These are phyloP conservation scores for Platypus cylindrus DNA, from an alignment of 2,888 invertebrate genomes.

Conservation along the genomic window DNA sequence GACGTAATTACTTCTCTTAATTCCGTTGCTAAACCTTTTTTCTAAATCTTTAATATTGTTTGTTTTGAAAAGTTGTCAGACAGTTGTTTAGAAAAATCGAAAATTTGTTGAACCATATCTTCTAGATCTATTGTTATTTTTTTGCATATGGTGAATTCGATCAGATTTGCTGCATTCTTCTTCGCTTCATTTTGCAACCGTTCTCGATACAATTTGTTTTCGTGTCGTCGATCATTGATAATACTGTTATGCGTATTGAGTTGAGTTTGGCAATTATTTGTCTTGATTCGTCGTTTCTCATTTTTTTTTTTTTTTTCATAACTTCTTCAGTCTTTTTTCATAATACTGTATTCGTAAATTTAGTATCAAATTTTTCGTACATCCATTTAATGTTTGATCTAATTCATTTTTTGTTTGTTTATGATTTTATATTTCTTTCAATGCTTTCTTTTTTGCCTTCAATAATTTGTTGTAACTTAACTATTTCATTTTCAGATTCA, in stretches of 20 bases:
- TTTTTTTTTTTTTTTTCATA: constrained; percentile 42
- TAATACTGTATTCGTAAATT: constrained; percentile 88
- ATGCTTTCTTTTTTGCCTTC: constrained; percentile 36
- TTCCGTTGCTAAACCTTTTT: constrained; percentile 37
- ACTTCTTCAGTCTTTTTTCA: constrained; percentile 58
- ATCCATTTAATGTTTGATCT: constrained; percentile 56
- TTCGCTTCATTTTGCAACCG: constrained; percentile 48
- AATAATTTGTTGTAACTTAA: constrained; percentile 35
- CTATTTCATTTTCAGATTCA: constrained; percentile 37
- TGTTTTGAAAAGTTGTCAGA: constrained; percentile 34
- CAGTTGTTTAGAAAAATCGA: constrained; percentile 31
- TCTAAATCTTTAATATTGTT: constrained; percentile 35
- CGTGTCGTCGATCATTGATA: constrained; percentile 46
- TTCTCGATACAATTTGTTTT: constrained; percentile 53
- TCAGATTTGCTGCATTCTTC: constrained; percentile 36
- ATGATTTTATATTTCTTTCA: constrained; percentile 46
- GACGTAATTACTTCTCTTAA: constrained; percentile 36
- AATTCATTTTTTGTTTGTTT: constrained; percentile 49
- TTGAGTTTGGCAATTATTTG: constrained; percentile 46
- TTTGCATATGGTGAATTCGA: constrained; percentile 39
- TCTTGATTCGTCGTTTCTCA: constrained; percentile 42
- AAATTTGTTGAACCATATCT: constrained; percentile 34
- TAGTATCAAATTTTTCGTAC: constrained; percentile 68
- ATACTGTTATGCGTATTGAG: constrained; percentile 47
- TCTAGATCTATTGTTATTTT: constrained; percentile 39